phyloP scores from a whole-genome alignment of 2,888 invertebrate genomes.

The Lysandra bellargus region DNA sequence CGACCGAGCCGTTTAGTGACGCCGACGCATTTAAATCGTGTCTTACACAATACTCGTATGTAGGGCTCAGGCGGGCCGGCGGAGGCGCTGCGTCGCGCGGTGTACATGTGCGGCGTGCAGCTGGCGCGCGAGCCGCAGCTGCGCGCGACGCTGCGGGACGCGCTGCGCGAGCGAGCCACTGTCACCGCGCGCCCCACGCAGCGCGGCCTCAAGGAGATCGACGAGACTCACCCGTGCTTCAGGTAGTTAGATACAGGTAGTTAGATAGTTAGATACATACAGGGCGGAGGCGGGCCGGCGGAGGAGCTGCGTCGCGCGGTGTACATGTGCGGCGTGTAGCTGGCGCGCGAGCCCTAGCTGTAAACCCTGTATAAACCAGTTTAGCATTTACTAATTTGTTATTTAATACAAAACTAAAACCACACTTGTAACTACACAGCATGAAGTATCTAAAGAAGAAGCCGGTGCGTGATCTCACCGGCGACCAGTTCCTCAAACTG shows the following conservation, averaged over 20 bases:
- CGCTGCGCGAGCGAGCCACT: constrained; percentile 93
- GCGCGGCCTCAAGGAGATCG: constrained; percentile 95
- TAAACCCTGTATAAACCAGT: no score
- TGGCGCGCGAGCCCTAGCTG: constrained; percentile 94
- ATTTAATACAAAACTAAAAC: not conserved
- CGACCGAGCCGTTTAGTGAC: no score
- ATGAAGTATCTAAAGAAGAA: constrained; percentile 96
- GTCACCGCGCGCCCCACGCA: constrained; percentile 91
- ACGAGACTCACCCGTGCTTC: constrained; percentile 94
- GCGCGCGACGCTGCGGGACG: constrained; percentile 90
- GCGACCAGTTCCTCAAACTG: constrained; percentile 94
- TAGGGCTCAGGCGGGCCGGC: constrained; percentile 78
- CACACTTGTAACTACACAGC: constrained; percentile 51
- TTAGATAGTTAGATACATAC: no score
- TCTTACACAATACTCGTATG: constrained; percentile 38
- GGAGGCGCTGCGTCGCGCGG: constrained; percentile 93
- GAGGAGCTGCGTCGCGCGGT: constrained; percentile 94
- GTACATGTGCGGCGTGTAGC: constrained; percentile 96
- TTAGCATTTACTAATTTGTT: no score
- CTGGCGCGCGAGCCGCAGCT: constrained; percentile 95
- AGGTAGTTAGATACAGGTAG: constrained; percentile 61
- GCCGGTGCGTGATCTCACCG: constrained; percentile 92
- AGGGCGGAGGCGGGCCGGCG: constrained; percentile 74
- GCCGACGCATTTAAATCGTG: no score
- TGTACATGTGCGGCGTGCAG: constrained; percentile 97